A percentile compares a stretch with the other conserved stretches of the same genome.
Evolutionary conservation across 1,140 invertebrate genomes (phyloP).

Genomic region (Drosophila insularis): DNA sequence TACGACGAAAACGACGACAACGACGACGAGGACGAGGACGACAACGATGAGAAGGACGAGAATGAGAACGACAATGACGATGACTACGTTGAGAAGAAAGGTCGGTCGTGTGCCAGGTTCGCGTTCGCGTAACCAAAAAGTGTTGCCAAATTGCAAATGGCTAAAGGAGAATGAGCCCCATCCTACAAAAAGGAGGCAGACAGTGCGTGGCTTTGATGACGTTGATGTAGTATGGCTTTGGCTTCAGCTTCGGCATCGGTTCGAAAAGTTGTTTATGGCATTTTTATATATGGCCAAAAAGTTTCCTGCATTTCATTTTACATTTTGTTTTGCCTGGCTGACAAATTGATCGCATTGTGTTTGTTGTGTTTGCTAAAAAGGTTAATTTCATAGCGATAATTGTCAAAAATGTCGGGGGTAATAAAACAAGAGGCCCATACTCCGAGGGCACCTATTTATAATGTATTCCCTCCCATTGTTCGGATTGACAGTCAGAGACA

Average conservation of each 20-base stretch:
- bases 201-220: constrained; percentile 67
- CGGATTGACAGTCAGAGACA: constrained; percentile 23
- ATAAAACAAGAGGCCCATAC: constrained; percentile 45
- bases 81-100: constrained; percentile 4
- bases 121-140: constrained; percentile 71
- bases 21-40: neutral
- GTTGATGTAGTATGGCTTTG: constrained; percentile 50
- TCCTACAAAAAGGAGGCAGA: constrained; percentile 15
- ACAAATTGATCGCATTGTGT: constrained; percentile 75
- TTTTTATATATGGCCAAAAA: constrained; percentile 69
- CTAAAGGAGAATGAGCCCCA: constrained; percentile 1
- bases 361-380: neutral
- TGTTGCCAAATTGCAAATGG: constrained; percentile 76
- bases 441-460: constrained; percentile 62
- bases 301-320: constrained; percentile 44
- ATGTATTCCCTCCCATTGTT: constrained; percentile 64
- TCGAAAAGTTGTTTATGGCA: constrained; percentile 71
- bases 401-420: constrained; percentile 65
- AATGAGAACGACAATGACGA: neutral
- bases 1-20: constrained; percentile 16
- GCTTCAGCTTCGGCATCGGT: constrained; percentile 31
- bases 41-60: constrained; percentile 3
- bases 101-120: constrained; percentile 36
- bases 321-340: constrained; percentile 14
- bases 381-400: constrained; percentile 53